A percentile compares a stretch with the other conserved stretches of the same genome.
These are phyloP conservation scores for Hemichromis elongatus DNA, from an alignment of 2,113 vertebrate species.

Conservation along the genomic window DNA sequence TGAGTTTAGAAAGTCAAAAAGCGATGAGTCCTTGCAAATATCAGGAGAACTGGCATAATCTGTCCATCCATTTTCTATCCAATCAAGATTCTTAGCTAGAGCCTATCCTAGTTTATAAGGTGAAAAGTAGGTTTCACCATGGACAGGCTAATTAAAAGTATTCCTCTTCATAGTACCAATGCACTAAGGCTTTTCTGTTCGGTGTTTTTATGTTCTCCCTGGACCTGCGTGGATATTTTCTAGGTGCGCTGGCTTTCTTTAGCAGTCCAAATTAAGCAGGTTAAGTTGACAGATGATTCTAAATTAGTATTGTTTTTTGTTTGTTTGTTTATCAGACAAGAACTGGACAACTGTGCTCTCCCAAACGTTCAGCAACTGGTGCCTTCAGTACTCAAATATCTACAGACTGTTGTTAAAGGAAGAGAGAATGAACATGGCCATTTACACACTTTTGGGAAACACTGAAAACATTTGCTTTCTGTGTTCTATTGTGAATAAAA, in stretches of 20 bases:
- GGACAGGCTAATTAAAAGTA: not conserved
- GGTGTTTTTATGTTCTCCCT: accelerated
- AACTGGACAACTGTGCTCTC: accelerated
- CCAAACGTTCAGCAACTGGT: accelerated
- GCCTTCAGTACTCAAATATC: accelerated
- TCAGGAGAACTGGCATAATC: not conserved
- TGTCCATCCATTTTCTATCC: not conserved
- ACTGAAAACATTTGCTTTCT: not conserved
- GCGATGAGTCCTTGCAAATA: not conserved
- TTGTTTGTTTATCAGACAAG: not conserved
- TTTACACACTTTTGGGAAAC: not conserved
- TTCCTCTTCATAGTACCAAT: not conserved
- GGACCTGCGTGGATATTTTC: accelerated
- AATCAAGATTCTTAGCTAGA: not conserved
- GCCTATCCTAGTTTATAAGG: too few species aligned
- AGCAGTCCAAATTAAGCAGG: not conserved
- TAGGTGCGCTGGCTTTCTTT: not conserved
- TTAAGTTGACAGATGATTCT: not conserved
- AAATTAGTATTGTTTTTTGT: accelerated
- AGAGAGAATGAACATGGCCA: not conserved
- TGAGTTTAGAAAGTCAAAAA: not conserved
- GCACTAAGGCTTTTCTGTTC: not conserved
- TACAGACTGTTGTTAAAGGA: not conserved
- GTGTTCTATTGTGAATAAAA: not conserved
- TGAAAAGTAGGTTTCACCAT: not conserved